These are phyloP conservation scores for Tympanuchus pallidicinctus DNA, from an alignment of 2,113 vertebrate genomes.

Conservation along the genomic window DNA sequence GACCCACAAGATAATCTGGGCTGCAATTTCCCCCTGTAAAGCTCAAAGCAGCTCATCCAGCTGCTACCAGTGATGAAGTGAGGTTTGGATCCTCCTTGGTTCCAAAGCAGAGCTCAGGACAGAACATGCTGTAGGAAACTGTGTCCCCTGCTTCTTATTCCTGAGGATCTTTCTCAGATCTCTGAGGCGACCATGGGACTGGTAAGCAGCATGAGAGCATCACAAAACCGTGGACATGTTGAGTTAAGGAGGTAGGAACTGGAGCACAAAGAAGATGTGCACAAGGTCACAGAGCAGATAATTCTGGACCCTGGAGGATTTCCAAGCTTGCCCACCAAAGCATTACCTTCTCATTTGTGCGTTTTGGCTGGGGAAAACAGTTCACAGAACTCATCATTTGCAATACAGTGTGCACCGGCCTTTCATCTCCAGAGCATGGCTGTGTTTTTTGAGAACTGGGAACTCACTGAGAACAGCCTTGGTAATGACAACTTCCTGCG, in stretches of 20 bases:
- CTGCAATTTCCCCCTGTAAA: background rate
- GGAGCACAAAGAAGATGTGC: background rate
- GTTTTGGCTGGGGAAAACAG: background rate
- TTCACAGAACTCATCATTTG: fast-evolving
- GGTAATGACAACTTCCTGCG: fast-evolving
- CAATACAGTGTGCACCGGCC: background rate
- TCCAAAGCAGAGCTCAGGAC: background rate
- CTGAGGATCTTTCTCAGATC: background rate
- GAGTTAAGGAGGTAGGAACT: background rate
- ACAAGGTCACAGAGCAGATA: background rate
- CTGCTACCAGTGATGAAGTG: fast-evolving
- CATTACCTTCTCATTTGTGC: background rate
- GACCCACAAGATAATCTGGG: background rate
- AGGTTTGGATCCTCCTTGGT: background rate
- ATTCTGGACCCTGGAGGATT: background rate
- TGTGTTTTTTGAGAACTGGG: background rate
- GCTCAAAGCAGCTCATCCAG: background rate
- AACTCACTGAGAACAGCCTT: background rate
- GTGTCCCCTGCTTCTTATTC: background rate
- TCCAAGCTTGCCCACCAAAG: background rate
- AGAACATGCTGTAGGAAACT: background rate
- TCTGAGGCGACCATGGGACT: too few species aligned
- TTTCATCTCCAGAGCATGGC: background rate
- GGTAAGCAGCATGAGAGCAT: background rate
- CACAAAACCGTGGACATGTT: fast-evolving